Base-by-base conservation (phyloP, 2,888 invertebrate genomes). In the Cistogaster globosa region DNA sequence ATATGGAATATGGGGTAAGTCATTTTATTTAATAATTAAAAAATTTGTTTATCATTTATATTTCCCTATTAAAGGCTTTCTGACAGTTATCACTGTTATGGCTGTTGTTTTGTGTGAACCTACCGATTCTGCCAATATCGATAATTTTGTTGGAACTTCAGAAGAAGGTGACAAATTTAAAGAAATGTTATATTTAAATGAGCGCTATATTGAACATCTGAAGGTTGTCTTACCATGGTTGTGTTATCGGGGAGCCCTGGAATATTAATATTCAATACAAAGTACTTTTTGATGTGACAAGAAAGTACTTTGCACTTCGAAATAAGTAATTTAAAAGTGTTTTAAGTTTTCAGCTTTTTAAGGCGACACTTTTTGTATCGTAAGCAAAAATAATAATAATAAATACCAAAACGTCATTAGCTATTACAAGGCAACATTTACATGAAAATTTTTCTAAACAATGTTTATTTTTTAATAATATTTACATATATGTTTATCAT, bases 171-270 rank as follows among this genome's bases (percentile, higher is more conserved):
- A 36, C 4, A 81, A 65, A 0, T 87, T 89, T 69, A 87, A 84
- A 53, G 84, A 58, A 32, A 82, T 80, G 32, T 68, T 87, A 20
- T 88, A 69, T 71, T 86, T 38, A 36, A 88, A 83, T 57, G 87
- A 84, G 16, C 87, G 83, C 72, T 88, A 88, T 84, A 77, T 89
- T 0, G 82, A 89, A 55, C 90, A 89, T 82, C 74, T 88, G 0
- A 88, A 88, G 53, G 82, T 87, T 7, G 75, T 90, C 4, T 85
- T 89, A 55, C 88, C 88, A n/a, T 91, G 89, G 88, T 85, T 90
- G 5, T 87, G 89, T 55, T 75, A 88, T 18, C 86, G 88, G 36
- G 91, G 91, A n/a, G 80, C 87, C 0, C 86, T 89, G 0, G 86
- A 88, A 55, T 32, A 32, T 42, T 81, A 71, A 60, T 57, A 26